Conservation (phyloP, 2,797 vertebrate species). For the Cheirogaleus major region DNA sequence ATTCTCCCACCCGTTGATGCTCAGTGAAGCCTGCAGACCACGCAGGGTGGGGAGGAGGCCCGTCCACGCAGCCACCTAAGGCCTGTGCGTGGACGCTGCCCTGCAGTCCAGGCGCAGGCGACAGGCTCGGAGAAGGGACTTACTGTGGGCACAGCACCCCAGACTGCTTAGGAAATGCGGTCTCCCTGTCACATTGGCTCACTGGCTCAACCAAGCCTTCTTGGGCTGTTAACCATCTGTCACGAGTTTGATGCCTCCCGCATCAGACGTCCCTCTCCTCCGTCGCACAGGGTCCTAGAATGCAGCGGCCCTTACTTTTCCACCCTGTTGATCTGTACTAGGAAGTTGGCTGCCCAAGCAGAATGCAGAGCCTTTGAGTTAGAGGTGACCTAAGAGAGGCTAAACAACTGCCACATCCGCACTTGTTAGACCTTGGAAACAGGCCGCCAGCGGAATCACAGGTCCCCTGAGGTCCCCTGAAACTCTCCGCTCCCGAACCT, state of each 20-base stretch:
- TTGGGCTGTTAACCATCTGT: background rate
- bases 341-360: background rate
- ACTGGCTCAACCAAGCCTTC: too few relatives aligned
- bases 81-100: background rate
- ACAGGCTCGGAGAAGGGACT: background rate
- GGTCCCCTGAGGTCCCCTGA: too few relatives aligned
- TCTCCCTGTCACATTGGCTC: background rate
- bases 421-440: background rate
- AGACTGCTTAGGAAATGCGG: background rate
- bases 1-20: background rate
- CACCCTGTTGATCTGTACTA: background rate
- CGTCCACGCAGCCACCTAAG: too few relatives aligned
- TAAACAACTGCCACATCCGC: background rate
- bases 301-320: background rate
- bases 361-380: background rate
- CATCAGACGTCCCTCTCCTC: background rate
- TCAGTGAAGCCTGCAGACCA: background rate
- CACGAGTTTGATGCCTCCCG: background rate
- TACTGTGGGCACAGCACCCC: background rate
- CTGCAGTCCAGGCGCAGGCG: too few relatives aligned
- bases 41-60: too few relatives aligned
- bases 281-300: background rate
- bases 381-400: background rate
- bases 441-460: too few relatives aligned
- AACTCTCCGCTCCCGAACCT: background rate